Conservation (phyloP, 2,797 vertebrate species). For the Sardinella longiceps region DNA sequence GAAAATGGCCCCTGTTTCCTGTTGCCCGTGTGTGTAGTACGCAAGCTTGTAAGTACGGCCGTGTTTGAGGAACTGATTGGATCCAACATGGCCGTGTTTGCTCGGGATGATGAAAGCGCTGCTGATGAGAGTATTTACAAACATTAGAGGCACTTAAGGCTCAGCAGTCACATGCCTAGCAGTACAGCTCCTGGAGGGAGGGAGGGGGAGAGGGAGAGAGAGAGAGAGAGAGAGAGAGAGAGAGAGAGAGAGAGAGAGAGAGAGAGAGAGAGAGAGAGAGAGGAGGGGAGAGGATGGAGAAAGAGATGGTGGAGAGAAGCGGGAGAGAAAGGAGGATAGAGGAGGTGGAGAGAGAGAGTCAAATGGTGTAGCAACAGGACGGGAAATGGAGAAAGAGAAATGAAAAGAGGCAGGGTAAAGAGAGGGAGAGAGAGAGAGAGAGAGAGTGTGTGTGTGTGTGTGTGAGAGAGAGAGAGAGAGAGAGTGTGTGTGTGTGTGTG, state of each 20-base stretch:
- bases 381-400: not conserved
- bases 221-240: not conserved
- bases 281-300: not conserved
- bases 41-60: not conserved
- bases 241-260: constrained; percentile 20
- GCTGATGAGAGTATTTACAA: constrained; percentile 16
- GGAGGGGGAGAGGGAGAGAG: not conserved
- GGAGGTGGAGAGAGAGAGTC: constrained; percentile 1
- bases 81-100: constrained; percentile 8
- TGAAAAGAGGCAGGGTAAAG: not conserved
- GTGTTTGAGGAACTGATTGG: constrained; percentile 19
- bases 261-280: not conserved
- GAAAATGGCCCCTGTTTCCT: not conserved
- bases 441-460: not conserved
- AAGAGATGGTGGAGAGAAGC: not conserved
- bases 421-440: not conserved
- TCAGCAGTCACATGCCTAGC: not conserved
- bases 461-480: not conserved
- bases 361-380: too few relatives aligned
- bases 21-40: not conserved
- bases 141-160: constrained; percentile 1
- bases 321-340: not conserved
- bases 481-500: too few relatives aligned
- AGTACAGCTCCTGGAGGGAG: not conserved
- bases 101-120: not conserved